A percentile compares a stretch with the other conserved stretches of the same genome.
phyloP scores from a whole-genome alignment of 2,113 vertebrate genomes.

The Lipophrys pholis region DNA sequence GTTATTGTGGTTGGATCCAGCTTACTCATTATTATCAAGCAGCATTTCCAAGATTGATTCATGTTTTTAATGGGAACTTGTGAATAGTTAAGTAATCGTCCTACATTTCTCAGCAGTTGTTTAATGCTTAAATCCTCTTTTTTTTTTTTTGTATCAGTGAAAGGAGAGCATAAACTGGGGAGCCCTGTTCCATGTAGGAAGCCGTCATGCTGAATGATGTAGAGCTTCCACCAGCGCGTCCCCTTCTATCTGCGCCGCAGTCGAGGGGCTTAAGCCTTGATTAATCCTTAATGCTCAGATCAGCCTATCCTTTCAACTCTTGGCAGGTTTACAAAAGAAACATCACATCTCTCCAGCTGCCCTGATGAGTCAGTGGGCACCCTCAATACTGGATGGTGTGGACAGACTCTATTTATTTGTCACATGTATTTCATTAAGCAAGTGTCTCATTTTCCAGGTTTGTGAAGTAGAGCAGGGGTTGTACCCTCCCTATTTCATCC shows the following conservation, averaged over 20 bases:
- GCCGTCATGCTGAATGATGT: not conserved
- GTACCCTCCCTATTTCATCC: too few species aligned
- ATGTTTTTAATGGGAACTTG: not conserved
- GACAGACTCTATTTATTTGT: slow-evolving; percentile 29
- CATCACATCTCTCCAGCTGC: slow-evolving; percentile 30
- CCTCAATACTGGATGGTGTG: slow-evolving; percentile 1
- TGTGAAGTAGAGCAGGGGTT: too few species aligned
- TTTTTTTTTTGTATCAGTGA: not conserved
- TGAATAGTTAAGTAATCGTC: not conserved
- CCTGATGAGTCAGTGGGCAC: slow-evolving; percentile 35
- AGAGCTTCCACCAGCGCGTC: not conserved
- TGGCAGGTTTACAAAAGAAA: slow-evolving; percentile 58
- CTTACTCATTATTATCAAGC: too few species aligned
- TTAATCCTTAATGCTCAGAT: slow-evolving; percentile 67
- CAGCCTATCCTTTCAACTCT: slow-evolving; percentile 49
- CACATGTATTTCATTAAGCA: not conserved
- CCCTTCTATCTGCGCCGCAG: slow-evolving; percentile 37
- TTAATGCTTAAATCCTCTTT: not conserved
- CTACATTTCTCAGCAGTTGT: not conserved
- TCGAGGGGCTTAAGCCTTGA: slow-evolving; percentile 42
- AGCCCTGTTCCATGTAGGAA: not conserved
- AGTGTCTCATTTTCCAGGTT: not conserved
- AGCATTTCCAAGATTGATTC: too few species aligned
- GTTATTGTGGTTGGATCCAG: too few species aligned
- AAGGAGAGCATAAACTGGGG: slow-evolving; percentile 1